Evolutionary conservation across 2,797 vertebrate species (phyloP).

Genomic region (Acanthornis magna): DNA sequence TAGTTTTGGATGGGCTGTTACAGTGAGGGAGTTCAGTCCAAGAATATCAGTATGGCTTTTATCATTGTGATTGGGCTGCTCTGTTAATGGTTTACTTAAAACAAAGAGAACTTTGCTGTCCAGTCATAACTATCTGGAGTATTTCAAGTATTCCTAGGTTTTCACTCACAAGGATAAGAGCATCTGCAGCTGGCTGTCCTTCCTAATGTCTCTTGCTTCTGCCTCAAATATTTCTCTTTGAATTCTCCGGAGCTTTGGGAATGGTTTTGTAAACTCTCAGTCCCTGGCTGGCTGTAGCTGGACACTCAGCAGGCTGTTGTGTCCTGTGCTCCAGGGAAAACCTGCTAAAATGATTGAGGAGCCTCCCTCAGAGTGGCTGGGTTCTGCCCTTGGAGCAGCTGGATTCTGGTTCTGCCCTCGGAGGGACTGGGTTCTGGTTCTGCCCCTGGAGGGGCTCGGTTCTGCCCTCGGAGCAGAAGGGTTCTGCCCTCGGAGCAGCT

Average conservation of each 20-base stretch:
- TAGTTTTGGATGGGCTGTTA: not conserved
- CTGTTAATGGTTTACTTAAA: slow-evolving; percentile 49
- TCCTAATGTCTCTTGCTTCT: not conserved
- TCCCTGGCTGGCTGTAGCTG: not conserved
- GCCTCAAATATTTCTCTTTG: not conserved
- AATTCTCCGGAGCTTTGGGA: not conserved
- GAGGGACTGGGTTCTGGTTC: not conserved
- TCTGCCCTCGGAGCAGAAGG: not conserved
- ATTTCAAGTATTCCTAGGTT: slow-evolving; percentile 53
- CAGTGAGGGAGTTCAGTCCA: not conserved
- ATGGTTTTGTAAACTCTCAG: not conserved
- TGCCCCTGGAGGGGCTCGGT: not conserved
- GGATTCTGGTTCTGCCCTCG: not conserved
- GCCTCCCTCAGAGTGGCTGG: not conserved
- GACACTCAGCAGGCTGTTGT: not conserved
- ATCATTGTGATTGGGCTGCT: not conserved
- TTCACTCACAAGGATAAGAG: slow-evolving; percentile 30
- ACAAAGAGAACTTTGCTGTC: slow-evolving; percentile 13
- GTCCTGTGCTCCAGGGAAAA: not conserved
- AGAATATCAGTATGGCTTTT: slow-evolving; percentile 27
- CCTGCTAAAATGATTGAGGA: rapidly evolving
- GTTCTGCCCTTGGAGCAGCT: not conserved
- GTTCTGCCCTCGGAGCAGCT: not conserved
- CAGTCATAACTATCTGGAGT: slow-evolving; percentile 51
- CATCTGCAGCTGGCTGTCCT: slow-evolving; percentile 56